phyloP scores from a whole-genome alignment of 1,140 invertebrate genomes.

The Tenebrio molitor region DNA sequence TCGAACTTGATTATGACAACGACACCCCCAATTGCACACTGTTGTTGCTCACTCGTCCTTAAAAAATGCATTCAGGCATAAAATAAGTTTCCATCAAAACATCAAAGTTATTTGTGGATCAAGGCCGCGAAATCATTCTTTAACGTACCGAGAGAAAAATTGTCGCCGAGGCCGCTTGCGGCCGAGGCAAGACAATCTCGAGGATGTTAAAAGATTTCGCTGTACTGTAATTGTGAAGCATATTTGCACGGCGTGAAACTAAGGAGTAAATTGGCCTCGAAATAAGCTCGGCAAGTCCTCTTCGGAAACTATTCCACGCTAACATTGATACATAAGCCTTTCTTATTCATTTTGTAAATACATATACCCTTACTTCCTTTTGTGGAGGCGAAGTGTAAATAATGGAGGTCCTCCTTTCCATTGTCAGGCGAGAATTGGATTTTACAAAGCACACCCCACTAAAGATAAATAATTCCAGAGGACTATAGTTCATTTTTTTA shows the following conservation, averaged over 20 bases:
- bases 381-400: slow-evolving; percentile 60
- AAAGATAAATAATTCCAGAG: slow-evolving; percentile 40
- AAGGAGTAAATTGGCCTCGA: background rate
- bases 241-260: background rate
- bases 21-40: background rate
- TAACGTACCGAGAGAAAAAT: no score
- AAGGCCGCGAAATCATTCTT: no score
- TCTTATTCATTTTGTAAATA: slow-evolving; percentile 41
- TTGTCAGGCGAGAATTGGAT: slow-evolving; percentile 62
- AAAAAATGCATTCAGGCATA: slow-evolving; percentile 1
- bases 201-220: no score
- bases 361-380: slow-evolving; percentile 40
- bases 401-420: slow-evolving; percentile 61
- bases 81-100: no score
- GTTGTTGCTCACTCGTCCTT: slow-evolving; percentile 1
- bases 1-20: slow-evolving; percentile 3
- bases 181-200: no score
- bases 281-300: slow-evolving; percentile 11
- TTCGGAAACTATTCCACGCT: slow-evolving; percentile 8
- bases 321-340: slow-evolving; percentile 40
- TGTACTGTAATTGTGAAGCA: no score
- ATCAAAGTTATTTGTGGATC: background rate
- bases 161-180: no score
- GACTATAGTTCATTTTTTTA: background rate
- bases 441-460: slow-evolving; percentile 52